These are phyloP conservation scores for Toxotes chatareus DNA, from an alignment of 2,113 vertebrate species.

Conservation along the genomic window DNA sequence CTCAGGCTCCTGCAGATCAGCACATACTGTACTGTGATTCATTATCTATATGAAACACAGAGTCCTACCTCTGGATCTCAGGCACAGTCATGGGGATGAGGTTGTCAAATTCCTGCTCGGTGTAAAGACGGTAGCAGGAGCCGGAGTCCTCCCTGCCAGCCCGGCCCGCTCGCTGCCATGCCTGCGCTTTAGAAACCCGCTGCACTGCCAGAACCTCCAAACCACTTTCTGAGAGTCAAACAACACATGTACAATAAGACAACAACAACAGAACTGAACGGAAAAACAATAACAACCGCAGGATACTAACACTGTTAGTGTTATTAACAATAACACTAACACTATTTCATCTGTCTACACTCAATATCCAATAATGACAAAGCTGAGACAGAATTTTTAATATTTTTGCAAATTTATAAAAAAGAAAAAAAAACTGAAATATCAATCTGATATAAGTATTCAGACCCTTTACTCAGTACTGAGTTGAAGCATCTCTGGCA, in stretches of 20 bases:
- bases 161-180: constrained; percentile 94
- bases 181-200: constrained; percentile 95
- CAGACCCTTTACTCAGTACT: too few relatives aligned
- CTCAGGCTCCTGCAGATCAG: background rate
- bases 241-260: background rate
- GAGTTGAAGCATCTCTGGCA: too few relatives aligned
- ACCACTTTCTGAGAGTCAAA: constrained; percentile 86
- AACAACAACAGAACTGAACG: background rate
- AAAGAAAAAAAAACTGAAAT: too few relatives aligned
- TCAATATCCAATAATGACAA: too few relatives aligned
- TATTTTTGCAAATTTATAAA: too few relatives aligned
- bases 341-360: too few relatives aligned
- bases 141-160: constrained; percentile 93
- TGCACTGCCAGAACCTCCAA: constrained; percentile 95
- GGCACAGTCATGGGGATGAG: constrained; percentile 92
- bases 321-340: too few relatives aligned
- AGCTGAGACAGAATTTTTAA: too few relatives aligned
- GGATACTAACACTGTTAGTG: background rate
- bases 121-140: constrained; percentile 94
- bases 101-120: constrained; percentile 93
- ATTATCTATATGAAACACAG: background rate
- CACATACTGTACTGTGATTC: background rate
- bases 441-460: too few relatives aligned
- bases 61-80: constrained; percentile 94
- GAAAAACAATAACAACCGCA: background rate